These are phyloP conservation scores for Holothuria glaberrima DNA, from an alignment of 35 echinoderm and acorn worm genomes.

Conservation along the genomic window DNA sequence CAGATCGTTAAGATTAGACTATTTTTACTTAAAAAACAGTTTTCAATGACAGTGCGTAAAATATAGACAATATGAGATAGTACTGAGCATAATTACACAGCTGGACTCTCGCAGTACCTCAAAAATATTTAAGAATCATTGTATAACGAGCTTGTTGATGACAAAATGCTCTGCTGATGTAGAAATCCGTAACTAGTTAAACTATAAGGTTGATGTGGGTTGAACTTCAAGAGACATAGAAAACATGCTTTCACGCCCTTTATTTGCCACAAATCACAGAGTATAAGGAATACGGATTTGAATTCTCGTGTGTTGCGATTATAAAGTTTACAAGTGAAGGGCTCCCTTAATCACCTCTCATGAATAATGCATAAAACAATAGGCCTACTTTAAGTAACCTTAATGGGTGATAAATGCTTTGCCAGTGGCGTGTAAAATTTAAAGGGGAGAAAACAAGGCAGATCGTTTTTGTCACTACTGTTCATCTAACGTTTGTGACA, in stretches of 20 bases:
- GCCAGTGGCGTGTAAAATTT: conserved; percentile 50
- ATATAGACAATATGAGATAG: too few species aligned
- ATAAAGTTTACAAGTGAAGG: conserved; percentile 42
- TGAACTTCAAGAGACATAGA: too few species aligned
- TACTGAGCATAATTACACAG: too few species aligned
- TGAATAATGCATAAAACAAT: conserved; percentile 49
- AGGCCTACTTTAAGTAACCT: conserved; percentile 32
- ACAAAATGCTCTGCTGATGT: too few species aligned
- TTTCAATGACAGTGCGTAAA: too few species aligned
- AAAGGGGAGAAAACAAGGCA: conserved; percentile 29
- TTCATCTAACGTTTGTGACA: conserved; percentile 5
- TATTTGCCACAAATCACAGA: conserved; percentile 14
- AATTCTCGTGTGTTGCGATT: conserved; percentile 33
- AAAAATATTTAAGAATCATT: too few species aligned
- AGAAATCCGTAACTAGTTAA: too few species aligned
- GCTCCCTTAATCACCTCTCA: conserved; percentile 32
- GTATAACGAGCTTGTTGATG: too few species aligned
- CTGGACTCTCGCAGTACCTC: too few species aligned
- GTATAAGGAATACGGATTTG: neutral
- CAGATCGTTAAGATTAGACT: too few species aligned
- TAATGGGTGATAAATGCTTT: conserved; percentile 51
- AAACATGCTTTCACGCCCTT: neutral
- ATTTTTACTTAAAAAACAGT: too few species aligned
- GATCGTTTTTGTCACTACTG: conserved; percentile 31
- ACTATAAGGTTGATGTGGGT: too few species aligned